A percentile compares a stretch with the other conserved stretches of the same genome.
phyloP scores from a whole-genome alignment of 2,888 invertebrate genomes.

The Pediacus dermestoides region DNA sequence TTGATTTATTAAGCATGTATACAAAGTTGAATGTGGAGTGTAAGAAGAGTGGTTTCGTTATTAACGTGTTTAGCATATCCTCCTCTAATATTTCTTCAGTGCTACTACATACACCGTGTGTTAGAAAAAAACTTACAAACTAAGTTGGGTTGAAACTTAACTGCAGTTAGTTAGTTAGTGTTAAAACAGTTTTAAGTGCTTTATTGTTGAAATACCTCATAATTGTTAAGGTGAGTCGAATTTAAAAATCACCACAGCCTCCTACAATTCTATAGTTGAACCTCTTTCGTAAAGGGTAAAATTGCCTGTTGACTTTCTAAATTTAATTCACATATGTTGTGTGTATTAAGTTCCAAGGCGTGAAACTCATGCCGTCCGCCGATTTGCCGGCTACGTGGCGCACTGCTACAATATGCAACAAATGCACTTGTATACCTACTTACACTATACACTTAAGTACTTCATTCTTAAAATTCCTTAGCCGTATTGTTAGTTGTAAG shows the following conservation, averaged over 20 bases:
- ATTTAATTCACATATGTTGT: conserved; percentile 14
- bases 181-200: conserved; percentile 32
- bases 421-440: background rate
- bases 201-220: conserved; percentile 41
- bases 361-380: conserved; percentile 16
- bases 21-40: conserved; percentile 47
- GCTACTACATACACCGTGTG: conserved; percentile 48
- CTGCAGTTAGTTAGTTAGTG: too few relatives aligned
- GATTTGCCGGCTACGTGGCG: conserved; percentile 21
- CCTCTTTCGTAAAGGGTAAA: too few relatives aligned
- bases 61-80: conserved; percentile 27
- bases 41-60: conserved; percentile 48
- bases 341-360: conserved; percentile 12
- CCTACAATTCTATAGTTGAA: too few relatives aligned
- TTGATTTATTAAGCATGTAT: conserved; percentile 45
- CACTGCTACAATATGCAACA: conserved; percentile 2
- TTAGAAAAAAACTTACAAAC: conserved; percentile 47
- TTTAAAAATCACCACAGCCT: too few relatives aligned
- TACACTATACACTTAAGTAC: background rate
- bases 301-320: too few relatives aligned
- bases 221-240: conserved; percentile 39
- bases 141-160: conserved; percentile 22
- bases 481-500: too few relatives aligned
- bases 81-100: conserved; percentile 40
- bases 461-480: conserved; percentile 5